phyloP scores from a whole-genome alignment of 2,888 invertebrate genomes.

The Plagodis dolabraria region DNA sequence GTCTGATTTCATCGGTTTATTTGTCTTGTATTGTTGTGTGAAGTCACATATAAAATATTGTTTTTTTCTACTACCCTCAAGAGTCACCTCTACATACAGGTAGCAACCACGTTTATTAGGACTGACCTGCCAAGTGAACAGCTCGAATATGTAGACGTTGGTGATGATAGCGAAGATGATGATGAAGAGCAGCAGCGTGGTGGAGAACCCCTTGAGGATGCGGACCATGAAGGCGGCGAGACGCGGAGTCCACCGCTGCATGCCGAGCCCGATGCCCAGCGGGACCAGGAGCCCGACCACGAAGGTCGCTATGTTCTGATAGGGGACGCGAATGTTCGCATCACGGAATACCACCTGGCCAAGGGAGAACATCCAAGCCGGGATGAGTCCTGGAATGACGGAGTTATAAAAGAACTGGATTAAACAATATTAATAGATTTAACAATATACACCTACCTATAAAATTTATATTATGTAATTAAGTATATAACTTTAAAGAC shows the following conservation, averaged over 20 bases:
- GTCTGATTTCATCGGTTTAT: no score
- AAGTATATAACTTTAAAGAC: no score
- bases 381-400: slow-evolving; percentile 89
- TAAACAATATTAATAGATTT: not conserved
- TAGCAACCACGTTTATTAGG: not conserved
- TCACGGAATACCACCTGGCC: slow-evolving; percentile 90
- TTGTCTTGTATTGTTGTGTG: no score
- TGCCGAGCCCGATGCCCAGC: slow-evolving; percentile 79
- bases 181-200: slow-evolving; percentile 91
- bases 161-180: slow-evolving; percentile 94
- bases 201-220: slow-evolving; percentile 93
- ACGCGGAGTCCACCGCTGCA: slow-evolving; percentile 89
- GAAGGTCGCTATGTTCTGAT: slow-evolving; percentile 89
- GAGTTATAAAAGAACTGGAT: no score
- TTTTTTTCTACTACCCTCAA: no score
- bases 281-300: slow-evolving; percentile 92
- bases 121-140: slow-evolving; percentile 94
- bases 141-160: slow-evolving; percentile 94
- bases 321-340: slow-evolving; percentile 91
- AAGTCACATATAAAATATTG: no score
- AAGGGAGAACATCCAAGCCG: slow-evolving; percentile 95
- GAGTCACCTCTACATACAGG: no score
- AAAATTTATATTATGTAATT: no score
- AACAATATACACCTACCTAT: no score
- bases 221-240: slow-evolving; percentile 89